These are phyloP conservation scores for Engraulis encrasicolus DNA, from an alignment of 2,113 vertebrate genomes.

Conservation along the genomic window DNA sequence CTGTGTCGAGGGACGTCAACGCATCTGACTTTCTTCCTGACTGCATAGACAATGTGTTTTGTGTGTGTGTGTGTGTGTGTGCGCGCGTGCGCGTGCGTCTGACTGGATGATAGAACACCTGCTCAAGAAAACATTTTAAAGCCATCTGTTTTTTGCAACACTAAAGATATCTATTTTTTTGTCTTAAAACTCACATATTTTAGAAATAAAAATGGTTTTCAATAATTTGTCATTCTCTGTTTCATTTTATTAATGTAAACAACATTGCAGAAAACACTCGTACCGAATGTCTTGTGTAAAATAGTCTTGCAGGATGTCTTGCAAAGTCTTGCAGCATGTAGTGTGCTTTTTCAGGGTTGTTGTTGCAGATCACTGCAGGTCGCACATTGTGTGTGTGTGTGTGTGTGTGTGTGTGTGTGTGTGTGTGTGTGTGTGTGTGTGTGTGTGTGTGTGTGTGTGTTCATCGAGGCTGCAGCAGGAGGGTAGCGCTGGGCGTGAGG, in stretches of 20 bases:
- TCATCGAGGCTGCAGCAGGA: conserved; percentile 72
- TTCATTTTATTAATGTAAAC: neutral
- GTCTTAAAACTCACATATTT: conserved; percentile 70
- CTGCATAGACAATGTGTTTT: neutral
- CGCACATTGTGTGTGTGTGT: no score
- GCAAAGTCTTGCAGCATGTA: no score
- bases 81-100: neutral
- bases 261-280: neutral
- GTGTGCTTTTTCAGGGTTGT: no score
- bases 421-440: neutral
- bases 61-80: conserved; percentile 4
- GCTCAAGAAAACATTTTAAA: conserved; percentile 67
- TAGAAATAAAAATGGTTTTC: conserved; percentile 78
- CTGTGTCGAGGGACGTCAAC: neutral
- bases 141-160: conserved; percentile 65
- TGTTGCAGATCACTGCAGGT: no score
- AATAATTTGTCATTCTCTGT: conserved; percentile 28
- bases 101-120: conserved; percentile 41
- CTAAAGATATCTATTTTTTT: conserved; percentile 70
- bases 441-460: neutral
- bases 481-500: conserved; percentile 70
- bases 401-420: neutral
- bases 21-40: neutral
- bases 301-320: no score
- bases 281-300: neutral